These are phyloP conservation scores for Laterallus jamaicensis DNA, from an alignment of 2,113 vertebrate genomes.

Conservation along the genomic window DNA sequence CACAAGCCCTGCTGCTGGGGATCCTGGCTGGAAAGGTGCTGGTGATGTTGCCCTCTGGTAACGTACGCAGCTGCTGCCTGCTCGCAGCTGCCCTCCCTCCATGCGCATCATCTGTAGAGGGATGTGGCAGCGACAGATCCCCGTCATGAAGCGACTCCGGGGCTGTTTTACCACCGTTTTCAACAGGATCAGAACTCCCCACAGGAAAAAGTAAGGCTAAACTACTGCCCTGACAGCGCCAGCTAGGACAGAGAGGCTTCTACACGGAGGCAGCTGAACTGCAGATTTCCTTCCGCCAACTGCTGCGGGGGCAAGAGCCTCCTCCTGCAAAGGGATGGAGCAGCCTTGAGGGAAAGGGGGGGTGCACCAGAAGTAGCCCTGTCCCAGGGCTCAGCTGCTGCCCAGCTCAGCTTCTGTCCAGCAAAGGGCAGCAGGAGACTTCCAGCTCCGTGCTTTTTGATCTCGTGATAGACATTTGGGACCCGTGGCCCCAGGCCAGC, in stretches of 20 bases:
- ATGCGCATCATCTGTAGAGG: neutral
- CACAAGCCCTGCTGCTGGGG: neutral
- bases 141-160: accelerated
- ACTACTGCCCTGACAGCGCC: neutral
- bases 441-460: neutral
- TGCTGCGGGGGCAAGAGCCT: neutral
- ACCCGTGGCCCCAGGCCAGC: conserved; percentile 19
- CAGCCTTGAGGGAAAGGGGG: neutral
- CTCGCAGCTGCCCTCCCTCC: neutral
- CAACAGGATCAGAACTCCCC: neutral
- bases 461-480: neutral
- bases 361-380: neutral
- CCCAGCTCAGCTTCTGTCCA: neutral
- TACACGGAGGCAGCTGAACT: neutral
- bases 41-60: neutral
- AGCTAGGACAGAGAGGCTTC: neutral
- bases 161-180: neutral
- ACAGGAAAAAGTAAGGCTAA: neutral
- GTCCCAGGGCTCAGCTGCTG: neutral
- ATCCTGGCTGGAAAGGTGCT: neutral
- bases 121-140: neutral
- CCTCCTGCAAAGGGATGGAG: neutral
- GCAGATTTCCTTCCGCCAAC: neutral
- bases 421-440: neutral
- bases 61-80: accelerated